Percentiles rank a stretch among this genome's conserved stretches.
phyloP scores from a whole-genome alignment of 2,113 vertebrate species.

The Pygoscelis adeliae region DNA sequence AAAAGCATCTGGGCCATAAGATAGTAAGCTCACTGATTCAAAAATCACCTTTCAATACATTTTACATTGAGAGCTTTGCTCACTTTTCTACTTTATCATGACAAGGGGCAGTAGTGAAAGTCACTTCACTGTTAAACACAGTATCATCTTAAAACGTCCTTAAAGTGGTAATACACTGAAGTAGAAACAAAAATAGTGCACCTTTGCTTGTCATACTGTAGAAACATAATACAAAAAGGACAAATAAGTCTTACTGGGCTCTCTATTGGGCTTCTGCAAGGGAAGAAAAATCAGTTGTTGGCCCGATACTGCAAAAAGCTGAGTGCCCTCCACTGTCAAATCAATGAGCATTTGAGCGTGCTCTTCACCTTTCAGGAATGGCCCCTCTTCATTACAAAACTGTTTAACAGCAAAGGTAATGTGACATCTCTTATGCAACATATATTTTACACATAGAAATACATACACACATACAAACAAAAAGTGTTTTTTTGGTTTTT shows the following conservation, averaged over 20 bases:
- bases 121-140: not conserved
- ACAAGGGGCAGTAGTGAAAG: not conserved
- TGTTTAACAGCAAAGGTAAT: slow-evolving; percentile 72
- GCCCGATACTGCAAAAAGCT: not conserved
- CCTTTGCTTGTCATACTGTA: not conserved
- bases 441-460: slow-evolving; percentile 81
- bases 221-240: not conserved
- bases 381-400: slow-evolving; percentile 43
- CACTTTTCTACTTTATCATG: not conserved
- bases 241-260: slow-evolving; percentile 12
- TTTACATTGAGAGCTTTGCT: not conserved
- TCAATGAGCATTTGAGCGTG: not conserved
- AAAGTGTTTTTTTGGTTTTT: slow-evolving; percentile 74
- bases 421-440: slow-evolving; percentile 82
- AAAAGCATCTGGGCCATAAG: not conserved
- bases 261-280: slow-evolving; percentile 2
- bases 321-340: slow-evolving; percentile 21
- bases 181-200: slow-evolving; percentile 13
- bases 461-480: slow-evolving; percentile 83
- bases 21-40: not conserved
- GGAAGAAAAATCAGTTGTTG: slow-evolving; percentile 11
- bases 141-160: not conserved
- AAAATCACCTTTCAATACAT: not conserved
- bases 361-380: slow-evolving; percentile 15
- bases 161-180: not conserved